Conservation (phyloP, 2,888 invertebrate species). For the Azorinus chamasolen region DNA sequence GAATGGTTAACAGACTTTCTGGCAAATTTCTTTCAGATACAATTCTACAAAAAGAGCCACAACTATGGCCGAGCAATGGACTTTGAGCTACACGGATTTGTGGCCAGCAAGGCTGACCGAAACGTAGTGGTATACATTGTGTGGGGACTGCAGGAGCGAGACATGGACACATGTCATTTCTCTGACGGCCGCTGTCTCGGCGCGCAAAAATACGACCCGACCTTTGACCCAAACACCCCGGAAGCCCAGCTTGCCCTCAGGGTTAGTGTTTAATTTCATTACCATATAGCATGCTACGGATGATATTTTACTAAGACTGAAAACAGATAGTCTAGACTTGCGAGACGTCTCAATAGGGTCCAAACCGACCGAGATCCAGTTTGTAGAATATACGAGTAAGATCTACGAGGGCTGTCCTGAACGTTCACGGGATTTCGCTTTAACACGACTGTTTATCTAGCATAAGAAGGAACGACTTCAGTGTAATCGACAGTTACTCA, state of each 20-base stretch:
- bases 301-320: too few species aligned
- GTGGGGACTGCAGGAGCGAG: slow-evolving; percentile 79
- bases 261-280: slow-evolving; percentile 57
- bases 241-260: slow-evolving; percentile 76
- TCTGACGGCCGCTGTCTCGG: slow-evolving; percentile 78
- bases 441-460: too few species aligned
- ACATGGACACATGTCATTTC: slow-evolving; percentile 77
- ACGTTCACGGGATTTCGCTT: too few species aligned
- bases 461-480: too few species aligned
- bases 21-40: slow-evolving; percentile 70
- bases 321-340: too few species aligned
- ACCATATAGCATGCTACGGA: too few species aligned
- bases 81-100: slow-evolving; percentile 66
- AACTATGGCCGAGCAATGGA: slow-evolving; percentile 71
- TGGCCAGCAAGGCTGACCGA: slow-evolving; percentile 59
- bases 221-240: slow-evolving; percentile 76
- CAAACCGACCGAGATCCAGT: too few species aligned
- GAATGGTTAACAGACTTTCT: too few species aligned
- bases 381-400: too few species aligned
- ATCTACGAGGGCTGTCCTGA: too few species aligned
- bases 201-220: slow-evolving; percentile 70
- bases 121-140: slow-evolving; percentile 70
- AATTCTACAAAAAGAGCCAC: slow-evolving; percentile 72
- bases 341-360: too few species aligned
- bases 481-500: too few species aligned